These are phyloP conservation scores for Lates japonicus DNA, from an alignment of 2,797 vertebrate species.

Conservation along the genomic window DNA sequence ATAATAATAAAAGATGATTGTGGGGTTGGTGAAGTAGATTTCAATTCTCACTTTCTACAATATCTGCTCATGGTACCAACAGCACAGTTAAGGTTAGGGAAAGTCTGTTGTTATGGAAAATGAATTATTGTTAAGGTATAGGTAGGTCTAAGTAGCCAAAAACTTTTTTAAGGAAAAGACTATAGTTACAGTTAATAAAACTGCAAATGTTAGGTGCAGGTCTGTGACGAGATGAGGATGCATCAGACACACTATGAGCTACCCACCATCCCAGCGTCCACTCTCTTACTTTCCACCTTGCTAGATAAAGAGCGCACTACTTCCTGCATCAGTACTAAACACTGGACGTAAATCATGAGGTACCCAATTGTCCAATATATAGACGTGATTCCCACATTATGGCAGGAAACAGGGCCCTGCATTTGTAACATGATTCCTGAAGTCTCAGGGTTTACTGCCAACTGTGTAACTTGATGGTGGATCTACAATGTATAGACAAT, in stretches of 20 bases:
- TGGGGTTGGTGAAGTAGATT: background rate
- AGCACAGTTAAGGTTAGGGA: background rate
- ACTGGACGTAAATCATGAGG: background rate
- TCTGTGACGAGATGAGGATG: too few species aligned
- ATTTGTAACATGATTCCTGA: background rate
- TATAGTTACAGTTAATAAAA: background rate
- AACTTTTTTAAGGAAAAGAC: background rate
- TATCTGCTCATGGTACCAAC: background rate
- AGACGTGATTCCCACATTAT: constrained; percentile 6
- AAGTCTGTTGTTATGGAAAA: background rate
- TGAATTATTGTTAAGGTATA: background rate
- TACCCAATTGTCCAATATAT: background rate
- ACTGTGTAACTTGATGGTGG: background rate
- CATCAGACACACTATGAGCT: too few species aligned
- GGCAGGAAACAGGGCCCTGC: background rate
- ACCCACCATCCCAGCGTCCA: background rate
- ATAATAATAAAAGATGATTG: background rate
- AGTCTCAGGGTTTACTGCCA: constrained; percentile 1
- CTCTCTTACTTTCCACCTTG: background rate
- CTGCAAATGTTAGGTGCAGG: too few species aligned
- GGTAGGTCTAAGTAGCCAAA: background rate
- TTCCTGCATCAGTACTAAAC: background rate
- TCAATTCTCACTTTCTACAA: background rate
- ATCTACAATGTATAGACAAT: background rate
- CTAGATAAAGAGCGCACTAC: background rate